phyloP scores from a whole-genome alignment of 2,797 vertebrate genomes.

The Neostethus bicornis region DNA sequence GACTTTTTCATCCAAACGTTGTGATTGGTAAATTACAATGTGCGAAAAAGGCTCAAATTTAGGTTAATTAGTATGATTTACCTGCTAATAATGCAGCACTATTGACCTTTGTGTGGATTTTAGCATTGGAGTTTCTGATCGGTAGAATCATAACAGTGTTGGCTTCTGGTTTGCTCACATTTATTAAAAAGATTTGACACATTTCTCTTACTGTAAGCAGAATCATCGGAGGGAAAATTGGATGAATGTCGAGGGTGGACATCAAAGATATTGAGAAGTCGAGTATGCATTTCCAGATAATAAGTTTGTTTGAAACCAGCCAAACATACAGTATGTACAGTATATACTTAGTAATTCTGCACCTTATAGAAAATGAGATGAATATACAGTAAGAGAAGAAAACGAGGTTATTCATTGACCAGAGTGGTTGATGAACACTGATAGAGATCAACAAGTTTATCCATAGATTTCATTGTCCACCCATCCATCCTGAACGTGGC shows the following conservation, averaged over 20 bases:
- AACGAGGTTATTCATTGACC: conserved; percentile 17
- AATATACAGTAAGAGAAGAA: conserved; percentile 4
- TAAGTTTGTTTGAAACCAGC: conserved; percentile 4
- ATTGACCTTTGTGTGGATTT: background rate
- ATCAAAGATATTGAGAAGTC: conserved; percentile 12
- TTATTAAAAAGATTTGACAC: conserved; percentile 12
- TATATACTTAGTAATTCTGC: conserved; percentile 18
- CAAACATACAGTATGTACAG: background rate
- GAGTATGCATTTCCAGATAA: conserved; percentile 2
- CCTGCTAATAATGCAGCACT: background rate
- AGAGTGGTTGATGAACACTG: background rate
- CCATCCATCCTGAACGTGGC: conserved; percentile 84
- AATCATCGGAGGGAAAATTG: background rate
- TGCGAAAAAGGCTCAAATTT: background rate
- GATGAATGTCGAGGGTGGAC: conserved; percentile 7
- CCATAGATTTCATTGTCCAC: conserved; percentile 88
- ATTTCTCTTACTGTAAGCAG: conserved; percentile 1
- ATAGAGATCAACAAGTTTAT: conserved; percentile 47
- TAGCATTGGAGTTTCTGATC: background rate
- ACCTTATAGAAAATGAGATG: conserved; percentile 17
- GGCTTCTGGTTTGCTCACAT: conserved; percentile 2
- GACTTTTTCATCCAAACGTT: background rate
- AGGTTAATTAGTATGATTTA: background rate
- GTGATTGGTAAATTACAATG: background rate
- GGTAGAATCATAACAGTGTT: background rate